These are phyloP conservation scores for Melanostoma scalare DNA, from an alignment of 2,888 invertebrate genomes.

Conservation along the genomic window DNA sequence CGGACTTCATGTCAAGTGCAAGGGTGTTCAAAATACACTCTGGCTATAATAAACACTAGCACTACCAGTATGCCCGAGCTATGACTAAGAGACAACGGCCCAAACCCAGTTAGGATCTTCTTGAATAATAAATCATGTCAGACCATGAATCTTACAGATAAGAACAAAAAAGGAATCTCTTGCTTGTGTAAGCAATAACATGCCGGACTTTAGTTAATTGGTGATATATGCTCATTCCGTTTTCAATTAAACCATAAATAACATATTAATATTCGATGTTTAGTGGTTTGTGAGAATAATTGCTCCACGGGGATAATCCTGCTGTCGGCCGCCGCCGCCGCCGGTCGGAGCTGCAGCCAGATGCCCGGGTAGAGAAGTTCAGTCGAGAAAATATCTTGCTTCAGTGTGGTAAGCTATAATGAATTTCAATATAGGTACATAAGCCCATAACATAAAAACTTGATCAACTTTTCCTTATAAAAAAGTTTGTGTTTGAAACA, in stretches of 20 bases:
- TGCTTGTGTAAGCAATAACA: conserved; percentile 69
- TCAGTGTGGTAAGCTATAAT: conserved; percentile 4
- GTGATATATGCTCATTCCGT: conserved; percentile 68
- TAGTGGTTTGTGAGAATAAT: conserved; percentile 42
- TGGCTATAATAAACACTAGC: conserved; percentile 28
- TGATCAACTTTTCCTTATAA: too few relatives aligned
- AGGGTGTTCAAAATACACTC: conserved; percentile 51
- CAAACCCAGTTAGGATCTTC: conserved; percentile 46
- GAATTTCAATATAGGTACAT: conserved; percentile 18
- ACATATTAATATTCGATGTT: conserved; percentile 70
- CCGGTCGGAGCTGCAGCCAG: too few relatives aligned
- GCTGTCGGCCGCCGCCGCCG: not conserved
- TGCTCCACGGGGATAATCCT: conserved; percentile 34
- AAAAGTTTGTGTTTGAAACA: too few relatives aligned
- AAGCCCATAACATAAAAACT: conserved; percentile 40
- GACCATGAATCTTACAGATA: conserved; percentile 68
- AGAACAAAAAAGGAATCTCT: conserved; percentile 58
- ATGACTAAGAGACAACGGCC: conserved; percentile 1
- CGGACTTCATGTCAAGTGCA: conserved; percentile 67
- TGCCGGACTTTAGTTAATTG: conserved; percentile 70
- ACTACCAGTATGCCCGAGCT: not conserved
- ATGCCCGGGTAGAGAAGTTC: not conserved
- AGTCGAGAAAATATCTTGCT: not conserved
- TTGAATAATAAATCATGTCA: conserved; percentile 64
- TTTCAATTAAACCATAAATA: conserved; percentile 72